These are phyloP conservation scores for Aleiodes sp. DNA, from an alignment of 1,140 invertebrate species.

Conservation along the genomic window DNA sequence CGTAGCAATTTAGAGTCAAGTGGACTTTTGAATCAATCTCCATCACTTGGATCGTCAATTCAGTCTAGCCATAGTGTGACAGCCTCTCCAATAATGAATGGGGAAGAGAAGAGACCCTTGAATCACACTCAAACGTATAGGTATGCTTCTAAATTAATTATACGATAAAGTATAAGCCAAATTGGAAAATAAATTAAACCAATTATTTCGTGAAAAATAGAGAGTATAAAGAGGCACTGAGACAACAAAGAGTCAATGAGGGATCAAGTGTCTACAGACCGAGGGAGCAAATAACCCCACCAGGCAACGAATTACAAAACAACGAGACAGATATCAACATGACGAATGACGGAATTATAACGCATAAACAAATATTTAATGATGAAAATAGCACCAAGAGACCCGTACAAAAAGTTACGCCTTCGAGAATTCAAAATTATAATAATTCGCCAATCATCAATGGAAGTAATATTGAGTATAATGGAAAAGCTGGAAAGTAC, in stretches of 20 bases:
- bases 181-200: not conserved
- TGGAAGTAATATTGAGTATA: slow-evolving; percentile 62
- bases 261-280: slow-evolving; percentile 75
- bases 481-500: slow-evolving; percentile 55
- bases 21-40: slow-evolving; percentile 46
- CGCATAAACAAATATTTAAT: slow-evolving; percentile 54
- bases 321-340: slow-evolving; percentile 47
- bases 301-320: slow-evolving; percentile 52
- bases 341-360: slow-evolving; percentile 38
- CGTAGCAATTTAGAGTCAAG: slow-evolving; percentile 52
- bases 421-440: slow-evolving; percentile 62
- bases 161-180: not conserved
- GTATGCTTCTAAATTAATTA: slow-evolving; percentile 61
- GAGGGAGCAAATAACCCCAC: slow-evolving; percentile 61
- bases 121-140: slow-evolving; percentile 86
- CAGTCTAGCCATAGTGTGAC: slow-evolving; percentile 51
- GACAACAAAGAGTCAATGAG: slow-evolving; percentile 82
- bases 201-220: slow-evolving; percentile 60
- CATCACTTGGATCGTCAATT: slow-evolving; percentile 41
- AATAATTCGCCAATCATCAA: slow-evolving; percentile 54
- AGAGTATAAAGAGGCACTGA: slow-evolving; percentile 88
- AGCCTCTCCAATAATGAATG: slow-evolving; percentile 61
- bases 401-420: slow-evolving; percentile 70
- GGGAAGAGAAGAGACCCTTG: slow-evolving; percentile 76
- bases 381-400: slow-evolving; percentile 63